Percentiles rank a stretch among this genome's conserved stretches.
These are phyloP conservation scores for Trissoscelio sp. DNA, from an alignment of 2,888 invertebrate species.

Conservation along the genomic window DNA sequence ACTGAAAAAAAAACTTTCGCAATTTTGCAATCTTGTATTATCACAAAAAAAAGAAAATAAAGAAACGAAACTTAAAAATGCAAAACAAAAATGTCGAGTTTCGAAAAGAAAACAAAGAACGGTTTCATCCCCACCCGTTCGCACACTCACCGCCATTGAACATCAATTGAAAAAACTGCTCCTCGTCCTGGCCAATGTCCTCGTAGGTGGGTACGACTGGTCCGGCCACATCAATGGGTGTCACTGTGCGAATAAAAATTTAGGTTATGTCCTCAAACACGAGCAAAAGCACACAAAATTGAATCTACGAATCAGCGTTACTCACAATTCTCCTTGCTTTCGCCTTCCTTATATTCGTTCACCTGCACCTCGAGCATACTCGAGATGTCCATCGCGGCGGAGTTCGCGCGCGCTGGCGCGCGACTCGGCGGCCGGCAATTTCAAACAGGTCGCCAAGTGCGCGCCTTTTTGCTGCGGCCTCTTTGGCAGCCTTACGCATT, in stretches of 20 bases:
- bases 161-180: constrained; percentile 76
- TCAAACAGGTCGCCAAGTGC: constrained; percentile 20
- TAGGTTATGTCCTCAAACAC: constrained; percentile 63
- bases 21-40: too few species aligned
- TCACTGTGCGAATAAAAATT: constrained; percentile 58
- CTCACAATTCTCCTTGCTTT: constrained; percentile 78
- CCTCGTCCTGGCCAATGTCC: constrained; percentile 74
- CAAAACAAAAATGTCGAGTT: constrained; percentile 17
- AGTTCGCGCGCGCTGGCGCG: too few species aligned
- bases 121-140: too few species aligned
- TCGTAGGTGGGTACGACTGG: constrained; percentile 64
- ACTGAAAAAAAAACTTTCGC: too few species aligned
- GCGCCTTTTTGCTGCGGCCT: constrained; percentile 53
- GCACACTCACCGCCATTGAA: constrained; percentile 77
- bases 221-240: constrained; percentile 59
- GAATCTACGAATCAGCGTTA: background rate
- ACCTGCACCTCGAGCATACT: constrained; percentile 81
- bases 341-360: constrained; percentile 76
- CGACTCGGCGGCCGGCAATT: constrained; percentile 31
- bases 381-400: constrained; percentile 78
- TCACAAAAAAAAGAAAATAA: too few species aligned
- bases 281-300: background rate
- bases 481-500: too few species aligned
- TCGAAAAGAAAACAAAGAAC: constrained; percentile 6
- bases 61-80: too few species aligned